Conservation (phyloP, 1,140 invertebrate species). For the Mya arenaria region DNA sequence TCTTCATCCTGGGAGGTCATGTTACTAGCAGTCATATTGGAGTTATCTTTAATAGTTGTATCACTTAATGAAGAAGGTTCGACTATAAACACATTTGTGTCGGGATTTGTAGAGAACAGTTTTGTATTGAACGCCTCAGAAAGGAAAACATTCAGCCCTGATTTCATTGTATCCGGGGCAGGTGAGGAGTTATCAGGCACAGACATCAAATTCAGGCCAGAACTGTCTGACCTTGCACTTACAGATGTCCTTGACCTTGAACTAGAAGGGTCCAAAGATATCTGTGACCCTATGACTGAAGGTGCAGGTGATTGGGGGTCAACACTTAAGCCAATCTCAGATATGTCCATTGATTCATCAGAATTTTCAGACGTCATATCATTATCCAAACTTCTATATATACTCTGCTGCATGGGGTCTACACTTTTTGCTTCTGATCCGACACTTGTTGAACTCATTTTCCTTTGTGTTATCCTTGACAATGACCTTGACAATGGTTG, state of each 20-base stretch:
- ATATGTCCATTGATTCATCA: conserved; percentile 57
- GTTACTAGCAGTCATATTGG: neutral
- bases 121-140: conserved; percentile 15
- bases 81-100: neutral
- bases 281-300: too few species aligned
- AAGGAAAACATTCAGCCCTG: conserved; percentile 14
- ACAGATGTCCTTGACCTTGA: neutral
- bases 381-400: conserved; percentile 76
- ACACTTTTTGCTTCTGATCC: neutral
- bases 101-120: too few species aligned
- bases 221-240: neutral
- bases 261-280: neutral
- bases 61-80: conserved; percentile 35
- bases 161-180: too few species aligned
- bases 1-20: neutral
- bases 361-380: conserved; percentile 54
- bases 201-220: too few species aligned
- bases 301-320: conserved; percentile 55
- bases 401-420: conserved; percentile 78
- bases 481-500: conserved; percentile 20
- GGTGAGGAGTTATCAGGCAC: too few species aligned
- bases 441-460: neutral
- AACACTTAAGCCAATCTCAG: conserved; percentile 63
- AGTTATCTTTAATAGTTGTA: neutral
- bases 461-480: too few species aligned